Base-by-base conservation (phyloP, 2,797 vertebrate genomes). In the Gadopsis marmoratus region DNA sequence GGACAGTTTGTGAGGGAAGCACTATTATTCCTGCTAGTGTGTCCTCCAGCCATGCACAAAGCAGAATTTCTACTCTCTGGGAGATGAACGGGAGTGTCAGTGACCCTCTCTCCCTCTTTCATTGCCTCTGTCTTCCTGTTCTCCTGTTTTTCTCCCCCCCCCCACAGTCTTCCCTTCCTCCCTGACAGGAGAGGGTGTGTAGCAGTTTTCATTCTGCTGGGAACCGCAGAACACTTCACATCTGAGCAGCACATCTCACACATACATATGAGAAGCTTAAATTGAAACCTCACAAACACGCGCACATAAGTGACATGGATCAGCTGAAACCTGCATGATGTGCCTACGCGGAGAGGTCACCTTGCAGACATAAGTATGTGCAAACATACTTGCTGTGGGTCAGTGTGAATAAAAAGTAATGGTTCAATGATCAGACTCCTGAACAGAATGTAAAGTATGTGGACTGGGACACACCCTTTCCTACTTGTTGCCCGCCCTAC, bases 201-300 rank as follows among this genome's bases (percentile, higher is more conserved):
- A 31, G 65, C 9, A 13, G 69, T 74, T 55, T 79, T 74, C 71
- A 56, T 56, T 75, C 64, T n/a, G 73, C 64, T 73, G 86, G 62
- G 85, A 88, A 73, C 82, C 63, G 19, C 76, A 86, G 83, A 92
- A 76, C 86, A 90, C 89, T 94, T 94, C 86, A 79, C 91, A 93
- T 86, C 76, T 84, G 71, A 77, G 59, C 84, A 78, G 62, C 85
- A 91, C 87, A 91, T 94, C 86, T 93, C 86, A 81, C 94, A 92
- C 86, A 79, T 81, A 79, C 56, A 4, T 68, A 74, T 14, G 31
- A 86, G 65, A 83, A 39, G 41, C 62, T 80, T 76, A 72, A 84
- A 88, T 75, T 74, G 71, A 89, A 91, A 70, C 78, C 76, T 79
- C 67, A 50, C 77, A 78, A 39, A 56, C 72, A 73, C 26, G 63